Percentiles rank a stretch among this genome's conserved stretches.
Conservation (phyloP, 1,140 invertebrate genomes). For the Macrosteles quadrilineatus region DNA sequence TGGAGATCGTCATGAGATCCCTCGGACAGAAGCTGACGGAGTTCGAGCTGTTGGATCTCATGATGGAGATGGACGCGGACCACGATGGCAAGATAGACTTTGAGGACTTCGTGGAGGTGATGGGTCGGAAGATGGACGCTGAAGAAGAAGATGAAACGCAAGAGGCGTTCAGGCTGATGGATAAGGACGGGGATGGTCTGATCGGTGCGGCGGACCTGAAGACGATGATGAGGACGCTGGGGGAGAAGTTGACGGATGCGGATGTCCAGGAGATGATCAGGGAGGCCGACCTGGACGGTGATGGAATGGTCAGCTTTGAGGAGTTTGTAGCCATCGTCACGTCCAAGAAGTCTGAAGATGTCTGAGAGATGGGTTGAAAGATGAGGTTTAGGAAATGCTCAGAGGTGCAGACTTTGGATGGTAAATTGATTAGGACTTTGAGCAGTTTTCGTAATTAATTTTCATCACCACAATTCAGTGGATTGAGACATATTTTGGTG, state of each 20-base stretch:
- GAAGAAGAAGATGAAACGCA: slow-evolving; percentile 98
- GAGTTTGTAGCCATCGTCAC: slow-evolving; percentile 50
- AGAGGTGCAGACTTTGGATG: no score
- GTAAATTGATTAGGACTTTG: no score
- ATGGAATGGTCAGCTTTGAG: slow-evolving; percentile 99
- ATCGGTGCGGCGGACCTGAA: slow-evolving; percentile 94
- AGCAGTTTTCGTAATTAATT: no score
- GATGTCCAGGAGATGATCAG: slow-evolving; percentile 99
- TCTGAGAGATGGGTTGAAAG: no score
- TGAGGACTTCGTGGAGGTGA: slow-evolving; percentile 98
- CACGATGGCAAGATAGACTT: slow-evolving; percentile 97
- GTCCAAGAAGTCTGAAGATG: no score
- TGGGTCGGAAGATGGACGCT: slow-evolving; percentile 99
- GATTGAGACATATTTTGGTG: no score
- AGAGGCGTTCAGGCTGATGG: slow-evolving; percentile 98
- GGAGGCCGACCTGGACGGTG: slow-evolving; percentile 97
- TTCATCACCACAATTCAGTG: no score
- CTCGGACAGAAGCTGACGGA: slow-evolving; percentile 63
- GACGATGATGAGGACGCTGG: slow-evolving; percentile 98
- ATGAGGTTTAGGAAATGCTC: no score
- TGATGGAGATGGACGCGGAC: no score
- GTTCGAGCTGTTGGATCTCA: no score
- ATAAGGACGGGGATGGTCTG: slow-evolving; percentile 97
- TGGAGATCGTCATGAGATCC: no score
- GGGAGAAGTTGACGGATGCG: slow-evolving; percentile 97